Conservation (phyloP, 2,888 invertebrate species). For the Ormyrus nitidulus region DNA sequence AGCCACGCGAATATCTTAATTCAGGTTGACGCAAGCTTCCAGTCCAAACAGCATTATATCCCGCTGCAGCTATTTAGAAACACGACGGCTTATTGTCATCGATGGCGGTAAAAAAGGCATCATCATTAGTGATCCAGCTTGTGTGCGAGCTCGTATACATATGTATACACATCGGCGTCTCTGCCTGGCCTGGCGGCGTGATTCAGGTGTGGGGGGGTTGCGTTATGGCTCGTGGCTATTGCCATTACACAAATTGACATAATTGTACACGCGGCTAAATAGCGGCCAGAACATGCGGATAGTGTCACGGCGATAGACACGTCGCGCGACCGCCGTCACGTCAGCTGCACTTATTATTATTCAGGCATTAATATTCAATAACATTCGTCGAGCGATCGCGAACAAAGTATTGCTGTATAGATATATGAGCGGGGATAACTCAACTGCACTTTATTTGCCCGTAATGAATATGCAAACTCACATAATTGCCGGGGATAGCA, state of each 20-base stretch:
- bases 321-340: background rate
- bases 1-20: background rate
- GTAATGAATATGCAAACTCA: conserved; percentile 32
- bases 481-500: conserved; percentile 28
- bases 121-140: too few species aligned
- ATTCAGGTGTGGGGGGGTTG: background rate
- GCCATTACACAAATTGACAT: conserved; percentile 43
- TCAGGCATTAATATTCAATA: conserved; percentile 47
- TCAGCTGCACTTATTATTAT: conserved; percentile 35
- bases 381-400: conserved; percentile 25
- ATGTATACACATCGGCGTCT: too few species aligned
- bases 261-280: conserved; percentile 33
- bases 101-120: background rate
- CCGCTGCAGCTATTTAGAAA: conserved; percentile 10
- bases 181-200: too few species aligned
- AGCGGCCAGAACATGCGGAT: conserved; percentile 8
- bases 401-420: conserved; percentile 3
- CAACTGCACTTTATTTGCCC: conserved; percentile 26
- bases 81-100: background rate
- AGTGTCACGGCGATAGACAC: conserved; percentile 9
- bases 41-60: conserved; percentile 7
- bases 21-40: background rate
- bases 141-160: too few species aligned
- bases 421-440: background rate
- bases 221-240: background rate